These are phyloP conservation scores for Chrysaora quinquecirrha DNA, from an alignment of 30 jellyfish, hydroid and myxozoan genomes.

Conservation along the genomic window DNA sequence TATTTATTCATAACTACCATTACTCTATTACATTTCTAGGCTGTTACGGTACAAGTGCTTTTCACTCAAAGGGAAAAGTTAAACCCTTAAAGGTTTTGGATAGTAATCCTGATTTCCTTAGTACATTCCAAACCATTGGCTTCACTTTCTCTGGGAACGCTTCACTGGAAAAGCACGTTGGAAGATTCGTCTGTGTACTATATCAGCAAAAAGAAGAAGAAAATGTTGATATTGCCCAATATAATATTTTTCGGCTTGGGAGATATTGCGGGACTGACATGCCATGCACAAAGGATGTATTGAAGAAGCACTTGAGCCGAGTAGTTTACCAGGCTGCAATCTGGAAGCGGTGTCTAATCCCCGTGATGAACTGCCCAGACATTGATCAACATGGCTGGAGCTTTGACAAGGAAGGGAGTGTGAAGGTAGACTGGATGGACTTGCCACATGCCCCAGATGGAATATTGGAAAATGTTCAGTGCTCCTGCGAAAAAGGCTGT, in stretches of 20 bases:
- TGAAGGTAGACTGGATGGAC: slow-evolving; percentile 33
- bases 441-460: slow-evolving; percentile 65
- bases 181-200: not conserved
- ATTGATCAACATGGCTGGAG: slow-evolving; percentile 35
- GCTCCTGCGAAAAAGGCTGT: slow-evolving; percentile 37
- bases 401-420: not conserved
- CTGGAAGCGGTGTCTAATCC: slow-evolving; percentile 40
- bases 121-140: not conserved
- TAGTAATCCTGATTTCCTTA: not conserved
- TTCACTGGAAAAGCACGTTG: slow-evolving; percentile 8
- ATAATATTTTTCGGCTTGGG: slow-evolving; percentile 28
- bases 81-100: slow-evolving; percentile 2
- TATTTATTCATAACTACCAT: too few species aligned
- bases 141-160: not conserved
- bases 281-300: slow-evolving; percentile 40
- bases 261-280: slow-evolving; percentile 26
- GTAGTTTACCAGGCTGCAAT: slow-evolving; percentile 46
- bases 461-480: slow-evolving; percentile 43
- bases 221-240: slow-evolving; percentile 5
- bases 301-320: slow-evolving; percentile 32
- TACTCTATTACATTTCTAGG: not conserved
- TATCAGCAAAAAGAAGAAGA: not conserved
- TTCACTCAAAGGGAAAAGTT: not conserved
- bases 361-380: slow-evolving; percentile 43
- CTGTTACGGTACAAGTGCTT: slow-evolving; percentile 6